Evolutionary conservation across 2,888 invertebrate species (phyloP).

Genomic region (Lottia gigantea): DNA sequence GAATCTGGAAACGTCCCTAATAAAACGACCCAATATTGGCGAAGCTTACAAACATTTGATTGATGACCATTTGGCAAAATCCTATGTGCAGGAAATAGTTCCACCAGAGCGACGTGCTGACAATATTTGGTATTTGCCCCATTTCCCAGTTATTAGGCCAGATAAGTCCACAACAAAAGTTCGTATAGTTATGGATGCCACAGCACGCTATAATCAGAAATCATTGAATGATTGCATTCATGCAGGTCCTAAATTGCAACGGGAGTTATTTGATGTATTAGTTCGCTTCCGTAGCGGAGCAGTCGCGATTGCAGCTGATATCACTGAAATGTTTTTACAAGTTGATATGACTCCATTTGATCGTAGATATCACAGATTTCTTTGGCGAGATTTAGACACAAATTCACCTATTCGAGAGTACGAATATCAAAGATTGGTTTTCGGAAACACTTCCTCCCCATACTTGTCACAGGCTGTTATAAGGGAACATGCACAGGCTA

Average conservation of each 20-base stretch:
- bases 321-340: background rate
- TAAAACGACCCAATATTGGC: background rate
- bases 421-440: background rate
- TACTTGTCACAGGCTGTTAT: too few species aligned
- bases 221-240: background rate
- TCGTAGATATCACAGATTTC: background rate
- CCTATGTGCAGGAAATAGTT: background rate
- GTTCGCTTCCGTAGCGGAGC: background rate
- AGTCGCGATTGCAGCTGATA: background rate
- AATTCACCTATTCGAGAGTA: background rate
- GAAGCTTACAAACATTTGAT: background rate
- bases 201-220: background rate
- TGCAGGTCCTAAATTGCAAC: background rate
- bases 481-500: too few species aligned
- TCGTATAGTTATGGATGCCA: background rate
- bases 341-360: background rate
- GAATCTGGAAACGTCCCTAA: background rate
- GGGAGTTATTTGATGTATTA: background rate
- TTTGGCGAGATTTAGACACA: background rate
- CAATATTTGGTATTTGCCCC: background rate
- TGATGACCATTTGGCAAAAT: background rate
- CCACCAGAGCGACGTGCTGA: background rate
- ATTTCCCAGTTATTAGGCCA: background rate
- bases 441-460: background rate
- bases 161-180: conserved; percentile 7